Evolutionary conservation across 2,888 invertebrate species (phyloP), one percentile per base, ranked within the genome.

Genomic region (Caenorhabditis sp.): DNA sequence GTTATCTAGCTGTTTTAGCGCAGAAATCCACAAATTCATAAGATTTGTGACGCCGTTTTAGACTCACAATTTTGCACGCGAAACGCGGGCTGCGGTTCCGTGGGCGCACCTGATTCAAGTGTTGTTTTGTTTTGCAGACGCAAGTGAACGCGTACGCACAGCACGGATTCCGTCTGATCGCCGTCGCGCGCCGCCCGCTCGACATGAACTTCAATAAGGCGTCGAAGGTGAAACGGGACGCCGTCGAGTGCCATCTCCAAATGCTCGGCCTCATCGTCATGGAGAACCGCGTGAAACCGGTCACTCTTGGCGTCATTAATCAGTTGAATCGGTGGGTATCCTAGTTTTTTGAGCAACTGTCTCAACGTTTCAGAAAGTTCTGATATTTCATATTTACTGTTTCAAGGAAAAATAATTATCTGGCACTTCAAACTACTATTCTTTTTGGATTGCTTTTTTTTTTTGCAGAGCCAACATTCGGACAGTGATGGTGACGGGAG

Each of bases 401-500:
- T 35, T 37, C 22, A 13, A 22, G 5, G 11, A 24, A 24, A 45
- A 24, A 7, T 11, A 26, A 9, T 30, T 5, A 5, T 30, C 30
- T 30, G 30, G 6, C 30, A 30, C 30, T 5, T 30, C 30, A 30
- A 7, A 30, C 30, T 13, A 35, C n/a, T n/a, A n/a, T n/a, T n/a
- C n/a, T n/a, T n/a, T 45, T 61, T 8, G 22, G 11, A 9, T 9
- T 24, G n/a, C 6, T 9, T 8, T 11, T 8, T 55, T 45, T 26
- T 8, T 17, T 52, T 74, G 45, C 52, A 85, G 93, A n/a, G 98
- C 99, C 0, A 92, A 93, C 85, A 95, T 99, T 39, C 88, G 90
- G 13, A 84, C 85, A 6, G 83, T 89, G 4, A 99, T 99, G 98
- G 95, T 98, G 7, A 99, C 98, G 26, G 97, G 91, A 61, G 96